These are phyloP conservation scores for Potamarius usumacintae DNA, from an alignment of 2,113 vertebrate species.

Conservation along the genomic window DNA sequence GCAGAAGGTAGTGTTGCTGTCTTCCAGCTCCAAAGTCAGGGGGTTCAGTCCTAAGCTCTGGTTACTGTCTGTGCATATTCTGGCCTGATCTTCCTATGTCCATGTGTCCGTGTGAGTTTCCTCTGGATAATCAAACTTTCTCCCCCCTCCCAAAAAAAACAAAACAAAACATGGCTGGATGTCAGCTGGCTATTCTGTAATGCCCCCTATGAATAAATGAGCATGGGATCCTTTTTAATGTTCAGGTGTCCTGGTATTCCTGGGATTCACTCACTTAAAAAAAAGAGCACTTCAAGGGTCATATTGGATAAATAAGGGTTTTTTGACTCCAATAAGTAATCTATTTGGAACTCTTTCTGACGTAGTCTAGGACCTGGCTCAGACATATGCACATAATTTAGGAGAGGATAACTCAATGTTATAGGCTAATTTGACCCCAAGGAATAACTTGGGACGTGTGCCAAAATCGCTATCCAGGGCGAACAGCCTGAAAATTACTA, in stretches of 20 bases:
- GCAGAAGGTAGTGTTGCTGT: neutral
- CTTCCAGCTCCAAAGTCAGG: neutral
- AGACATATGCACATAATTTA: too few relatives aligned
- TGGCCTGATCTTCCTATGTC: neutral
- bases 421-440: too few relatives aligned
- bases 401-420: too few relatives aligned
- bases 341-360: neutral
- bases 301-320: neutral
- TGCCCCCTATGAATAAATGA: neutral
- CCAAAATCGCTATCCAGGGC: too few relatives aligned
- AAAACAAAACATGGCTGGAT: neutral
- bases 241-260: neutral
- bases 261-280: too few relatives aligned
- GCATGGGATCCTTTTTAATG: neutral
- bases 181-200: neutral
- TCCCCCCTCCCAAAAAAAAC: neutral
- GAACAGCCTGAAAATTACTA: too few relatives aligned
- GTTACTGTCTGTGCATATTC: neutral
- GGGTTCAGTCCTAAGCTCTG: neutral
- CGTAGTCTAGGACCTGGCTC: too few relatives aligned
- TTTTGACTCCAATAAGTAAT: neutral
- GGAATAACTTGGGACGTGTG: too few relatives aligned
- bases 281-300: neutral
- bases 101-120: neutral
- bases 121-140: neutral